These are phyloP conservation scores for Catamblyrhynchus diadema DNA, from an alignment of 2,797 vertebrate genomes.

Conservation along the genomic window DNA sequence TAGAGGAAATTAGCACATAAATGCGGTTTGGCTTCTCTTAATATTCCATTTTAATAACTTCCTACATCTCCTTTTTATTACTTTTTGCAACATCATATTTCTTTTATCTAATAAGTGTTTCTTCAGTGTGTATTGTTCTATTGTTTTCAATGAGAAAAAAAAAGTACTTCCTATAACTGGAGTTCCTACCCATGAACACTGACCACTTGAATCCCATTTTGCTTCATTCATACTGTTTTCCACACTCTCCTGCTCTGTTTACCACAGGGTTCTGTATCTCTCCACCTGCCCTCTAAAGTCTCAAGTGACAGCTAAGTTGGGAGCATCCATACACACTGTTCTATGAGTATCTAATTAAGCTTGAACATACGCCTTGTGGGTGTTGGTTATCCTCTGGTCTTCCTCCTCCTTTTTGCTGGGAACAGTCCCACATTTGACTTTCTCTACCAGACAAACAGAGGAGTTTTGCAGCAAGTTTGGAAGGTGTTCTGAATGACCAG, in stretches of 20 bases:
- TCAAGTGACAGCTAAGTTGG: background rate
- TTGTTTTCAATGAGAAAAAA: background rate
- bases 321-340: background rate
- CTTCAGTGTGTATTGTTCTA: background rate
- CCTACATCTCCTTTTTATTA: background rate
- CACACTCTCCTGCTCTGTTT: background rate
- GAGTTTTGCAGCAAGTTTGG: background rate
- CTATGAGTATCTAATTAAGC: background rate
- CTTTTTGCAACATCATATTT: slow-evolving; percentile 29
- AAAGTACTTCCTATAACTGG: background rate
- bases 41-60: slow-evolving; percentile 23
- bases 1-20: slow-evolving; percentile 15
- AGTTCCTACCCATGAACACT: background rate
- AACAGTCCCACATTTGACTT: background rate
- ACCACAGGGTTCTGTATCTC: background rate
- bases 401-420: background rate
- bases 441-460: background rate
- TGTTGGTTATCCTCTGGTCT: background rate
- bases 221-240: background rate
- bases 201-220: background rate
- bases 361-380: background rate
- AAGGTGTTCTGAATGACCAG: background rate
- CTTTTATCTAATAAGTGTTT: slow-evolving; percentile 1
- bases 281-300: background rate
- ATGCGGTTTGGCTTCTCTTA: slow-evolving; percentile 2